Percentiles rank a stretch among this genome's conserved stretches.
phyloP scores from a whole-genome alignment of 2,113 vertebrate genomes.

The Peromyscus maniculatus region DNA sequence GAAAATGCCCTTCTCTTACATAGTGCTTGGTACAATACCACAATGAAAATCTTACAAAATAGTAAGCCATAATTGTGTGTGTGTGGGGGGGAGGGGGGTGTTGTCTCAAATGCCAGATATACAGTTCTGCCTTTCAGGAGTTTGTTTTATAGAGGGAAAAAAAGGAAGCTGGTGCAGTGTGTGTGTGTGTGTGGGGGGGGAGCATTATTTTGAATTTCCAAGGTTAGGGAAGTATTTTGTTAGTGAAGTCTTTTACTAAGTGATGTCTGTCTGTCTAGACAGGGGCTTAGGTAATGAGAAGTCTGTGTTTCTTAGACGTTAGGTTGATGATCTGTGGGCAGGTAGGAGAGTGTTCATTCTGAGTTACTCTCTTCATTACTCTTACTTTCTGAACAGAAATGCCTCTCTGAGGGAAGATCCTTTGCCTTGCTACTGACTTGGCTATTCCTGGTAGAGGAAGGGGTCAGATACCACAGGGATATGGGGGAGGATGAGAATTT shows the following conservation, averaged over 20 bases:
- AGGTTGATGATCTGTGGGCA: not conserved
- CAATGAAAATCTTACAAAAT: not conserved
- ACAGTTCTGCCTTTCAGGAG: not conserved
- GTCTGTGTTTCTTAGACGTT: constrained; percentile 36
- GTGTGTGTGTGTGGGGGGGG: too few species aligned
- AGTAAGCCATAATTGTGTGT: not conserved
- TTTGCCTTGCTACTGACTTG: not conserved
- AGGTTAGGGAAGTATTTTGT: not conserved
- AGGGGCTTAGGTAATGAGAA: not conserved
- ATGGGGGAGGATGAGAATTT: not conserved
- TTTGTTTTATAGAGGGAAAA: not conserved
- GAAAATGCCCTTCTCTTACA: not conserved
- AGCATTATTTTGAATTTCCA: not conserved
- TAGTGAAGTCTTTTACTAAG: constrained; percentile 25
- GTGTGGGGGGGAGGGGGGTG: not conserved
- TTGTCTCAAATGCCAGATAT: not conserved
- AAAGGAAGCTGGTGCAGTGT: not conserved
- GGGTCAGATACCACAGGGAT: not conserved
- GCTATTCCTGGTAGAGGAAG: not conserved
- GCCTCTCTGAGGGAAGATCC: not conserved
- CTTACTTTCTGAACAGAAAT: not conserved
- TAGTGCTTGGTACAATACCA: not conserved
- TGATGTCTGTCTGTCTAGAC: not conserved
- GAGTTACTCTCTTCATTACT: not conserved
- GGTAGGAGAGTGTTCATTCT: not conserved